Conservation (phyloP, 2,888 invertebrate species). For the Sthenelais limicola region DNA sequence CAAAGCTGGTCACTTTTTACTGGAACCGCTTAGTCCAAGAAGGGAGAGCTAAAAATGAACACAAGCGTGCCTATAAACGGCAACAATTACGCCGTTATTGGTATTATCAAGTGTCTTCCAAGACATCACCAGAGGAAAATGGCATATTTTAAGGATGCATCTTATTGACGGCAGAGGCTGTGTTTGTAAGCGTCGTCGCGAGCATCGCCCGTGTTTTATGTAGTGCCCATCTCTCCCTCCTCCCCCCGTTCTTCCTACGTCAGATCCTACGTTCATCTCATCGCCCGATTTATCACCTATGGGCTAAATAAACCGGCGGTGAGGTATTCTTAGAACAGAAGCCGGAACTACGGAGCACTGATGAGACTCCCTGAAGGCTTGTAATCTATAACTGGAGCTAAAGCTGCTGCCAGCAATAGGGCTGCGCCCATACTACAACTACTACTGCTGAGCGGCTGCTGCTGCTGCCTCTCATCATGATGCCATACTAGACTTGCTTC, state of each 20-base stretch:
- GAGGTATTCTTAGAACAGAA: conserved; percentile 24
- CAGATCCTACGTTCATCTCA: neutral
- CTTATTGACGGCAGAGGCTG: neutral
- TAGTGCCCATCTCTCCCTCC: neutral
- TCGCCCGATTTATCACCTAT: conserved; percentile 21
- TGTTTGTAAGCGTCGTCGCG: neutral
- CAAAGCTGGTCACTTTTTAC: conserved; percentile 5
- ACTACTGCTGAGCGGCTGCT: neutral
- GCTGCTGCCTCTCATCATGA: neutral
- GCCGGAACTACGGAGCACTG: conserved; percentile 25
- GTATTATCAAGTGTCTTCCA: conserved; percentile 30
- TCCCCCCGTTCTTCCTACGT: neutral
- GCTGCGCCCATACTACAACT: too few species aligned
- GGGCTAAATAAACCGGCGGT: conserved; percentile 21
- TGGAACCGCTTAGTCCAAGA: conserved; percentile 9
- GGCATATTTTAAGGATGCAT: neutral
- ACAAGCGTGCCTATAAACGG: conserved; percentile 4
- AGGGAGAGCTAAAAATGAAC: conserved; percentile 8
- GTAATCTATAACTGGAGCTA: conserved; percentile 19
- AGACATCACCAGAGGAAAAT: neutral
- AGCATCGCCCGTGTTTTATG: neutral
- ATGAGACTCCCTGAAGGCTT: neutral
- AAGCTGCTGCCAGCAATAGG: too few species aligned
- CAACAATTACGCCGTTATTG: neutral
- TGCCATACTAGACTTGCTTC: too few species aligned